Evolutionary conservation across 2,797 vertebrate species (phyloP), one percentile per base, ranked within the genome.

Genomic region (Erethizon dorsatum): DNA sequence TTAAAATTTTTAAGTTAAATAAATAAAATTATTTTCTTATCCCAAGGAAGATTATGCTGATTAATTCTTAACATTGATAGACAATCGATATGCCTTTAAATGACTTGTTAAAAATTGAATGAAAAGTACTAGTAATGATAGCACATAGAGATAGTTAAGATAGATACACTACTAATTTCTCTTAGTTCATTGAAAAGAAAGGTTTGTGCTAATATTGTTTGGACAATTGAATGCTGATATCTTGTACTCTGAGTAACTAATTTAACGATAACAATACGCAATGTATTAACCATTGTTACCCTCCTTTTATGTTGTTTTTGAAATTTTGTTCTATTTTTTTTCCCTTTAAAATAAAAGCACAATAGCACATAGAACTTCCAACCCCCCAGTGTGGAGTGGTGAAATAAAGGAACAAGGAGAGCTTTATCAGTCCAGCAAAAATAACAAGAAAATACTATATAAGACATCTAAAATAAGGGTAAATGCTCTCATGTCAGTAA

Each of bases 81-180:
- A 63, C 71, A 6, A 31, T 75, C 26, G 45, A 18, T 61, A 41
- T 37, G 33, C 7, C 14, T 85, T 93, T 80, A 88, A 95, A 33
- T 75, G 24, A 78, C 79, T 96, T 52, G 26, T 94, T 83, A 63
- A 92, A 90, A 65, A 45, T 61, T 28, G 87, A 92, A 54, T 61
- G 22, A 33, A 78, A 87, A 63, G 14, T 90, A 37, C 31, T 83
- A 71, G 52, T 87, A 83, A 90, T 56, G 88, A 54, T 57, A 59
- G 22, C 12, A 45, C 52, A 15, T 88, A 94, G 56, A 90, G 37
- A 41, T 41, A 41, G 37, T 41, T 41, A 41, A 41, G 37, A 41
- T 41, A 41, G 37, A 41, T 41, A 41, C 37, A 41, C 37, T 41
- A 41, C 37, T 41, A 41, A 41, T 41, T 41, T 41, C 37, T 41